Evolutionary conservation across 1,140 invertebrate species (phyloP), one percentile per base, ranked within the genome.

Genomic region (Pogonomyrmex barbatus): DNA sequence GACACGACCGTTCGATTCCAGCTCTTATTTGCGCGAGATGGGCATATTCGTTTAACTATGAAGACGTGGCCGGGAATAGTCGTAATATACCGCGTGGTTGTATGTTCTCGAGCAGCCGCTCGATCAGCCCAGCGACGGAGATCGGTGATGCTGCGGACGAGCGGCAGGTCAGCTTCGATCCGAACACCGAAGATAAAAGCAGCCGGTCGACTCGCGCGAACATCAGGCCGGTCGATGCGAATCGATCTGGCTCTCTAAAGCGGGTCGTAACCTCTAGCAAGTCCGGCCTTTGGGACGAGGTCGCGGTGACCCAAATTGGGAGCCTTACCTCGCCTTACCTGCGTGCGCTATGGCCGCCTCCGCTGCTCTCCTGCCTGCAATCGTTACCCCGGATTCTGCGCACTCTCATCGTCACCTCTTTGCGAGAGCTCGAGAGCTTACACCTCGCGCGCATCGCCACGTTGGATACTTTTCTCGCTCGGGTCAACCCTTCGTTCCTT

Each of bases 371-470:
- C 83, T 93, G 93, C 78, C 70, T 94, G 93, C 91, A 95, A 95
- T 95, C 94, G 94, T 95, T 95, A 95, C 91, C 92, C 86, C 90
- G 93, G 94, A 95, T 95, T 95, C 94, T 95, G 94, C 94, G 94
- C 94, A 95, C 85, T 91, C 60, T 85, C 71, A 90, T 85, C 88
- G 88, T 68, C 75, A 79, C 79, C 87, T 92, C 87, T 91, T 91
- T 84, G 87, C 89, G 91, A 91, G 84, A 52, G 50, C 8, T 42
- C 70, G 54, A 45, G 24, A 45, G 24, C 78, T 75, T 88, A 88
- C 88, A 91, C 91, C 85, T 54, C 24, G 39, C 33, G 39, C 33
- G 14, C 78, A 68, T 42, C 33, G 8, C 33, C 47, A n/a, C 17
- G 17, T 24, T 39, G 42, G 12, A 36, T 63, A 33, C 39, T 78